Conservation (phyloP, 2,113 vertebrate genomes). For the Thunnus thynnus region DNA sequence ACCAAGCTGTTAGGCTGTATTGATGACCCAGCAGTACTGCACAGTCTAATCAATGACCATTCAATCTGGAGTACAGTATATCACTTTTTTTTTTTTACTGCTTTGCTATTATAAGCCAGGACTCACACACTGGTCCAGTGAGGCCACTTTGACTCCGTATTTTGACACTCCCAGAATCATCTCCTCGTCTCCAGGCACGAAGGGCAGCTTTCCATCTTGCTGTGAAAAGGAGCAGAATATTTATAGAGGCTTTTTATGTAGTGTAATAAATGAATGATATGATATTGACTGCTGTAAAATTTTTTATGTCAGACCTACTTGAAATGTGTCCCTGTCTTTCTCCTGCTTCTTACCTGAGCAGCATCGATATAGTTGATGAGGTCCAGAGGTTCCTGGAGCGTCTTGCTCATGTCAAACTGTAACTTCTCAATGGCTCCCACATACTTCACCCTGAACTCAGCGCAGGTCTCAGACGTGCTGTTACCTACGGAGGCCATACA, state of each 20-base stretch:
- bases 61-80: not conserved
- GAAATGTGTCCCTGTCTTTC: not conserved
- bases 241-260: not conserved
- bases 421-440: constrained; percentile 95
- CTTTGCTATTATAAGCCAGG: not conserved
- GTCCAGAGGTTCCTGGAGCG: constrained; percentile 92
- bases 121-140: constrained; percentile 96
- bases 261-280: not conserved
- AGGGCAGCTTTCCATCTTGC: constrained; percentile 98
- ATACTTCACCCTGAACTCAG: constrained; percentile 96
- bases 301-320: too few relatives aligned
- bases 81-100: not conserved
- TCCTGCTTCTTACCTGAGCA: constrained; percentile 89
- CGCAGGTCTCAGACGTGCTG: constrained; percentile 90
- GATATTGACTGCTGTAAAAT: not conserved
- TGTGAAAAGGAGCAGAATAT: constrained; percentile 79
- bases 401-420: constrained; percentile 89
- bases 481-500: constrained; percentile 80
- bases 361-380: constrained; percentile 97
- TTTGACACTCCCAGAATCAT: constrained; percentile 96
- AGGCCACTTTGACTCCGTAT: constrained; percentile 95
- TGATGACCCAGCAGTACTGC: constrained; percentile 9
- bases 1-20: not conserved
- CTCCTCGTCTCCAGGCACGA: constrained; percentile 95
- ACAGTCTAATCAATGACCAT: constrained; percentile 2